Base-by-base conservation (phyloP, 2,888 invertebrate species). In the Macroteleia sp. region DNA sequence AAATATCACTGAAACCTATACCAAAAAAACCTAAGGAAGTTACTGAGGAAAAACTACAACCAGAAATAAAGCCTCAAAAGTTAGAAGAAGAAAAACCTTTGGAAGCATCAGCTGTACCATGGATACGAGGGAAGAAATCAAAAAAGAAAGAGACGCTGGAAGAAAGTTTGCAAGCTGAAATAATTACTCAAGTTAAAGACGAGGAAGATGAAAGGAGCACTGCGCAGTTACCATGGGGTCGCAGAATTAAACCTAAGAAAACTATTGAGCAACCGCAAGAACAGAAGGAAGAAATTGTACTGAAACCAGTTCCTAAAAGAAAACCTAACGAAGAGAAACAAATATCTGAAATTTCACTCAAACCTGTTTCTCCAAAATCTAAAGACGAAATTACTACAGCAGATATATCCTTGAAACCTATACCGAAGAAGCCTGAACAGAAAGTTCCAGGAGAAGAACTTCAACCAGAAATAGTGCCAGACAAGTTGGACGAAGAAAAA, bases 361-460 rank as follows among this genome's bases (percentile, higher is more conserved):
- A 39, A 73, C 32, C 50, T 1, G 12, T 64, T 0, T 1, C 16
- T n/a, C 52, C 50, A 70, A 16, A 28, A 30, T 50, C 67, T 0
- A 77, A 75, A 48, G 80, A 66, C 34, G 64, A 76, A 44, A 50
- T 62, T 54, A 71, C 78, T 6, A 82, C 79, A 3, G 85, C 87
- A 71, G 83, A 87, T 61, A 66, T 62, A 81, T 90, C 20, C 79
- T 85, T 62, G 76, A 90, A 82, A 44, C 87, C 86, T 0, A 80
- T 88, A 2, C 84, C 89, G 19, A 88, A 88, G 88, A 66, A 82
- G 62, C 66, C 79, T 0, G 90, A 85, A 10, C 83, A 83, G 16
- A 67, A 17, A 48, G 4, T 9, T 12, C 6, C 17, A 17, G 86
- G 85, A 91, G 89, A 82, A 19, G 25, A 3, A 0, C 6, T 59